Base-by-base conservation (phyloP, 2,797 vertebrate species). In the Myotis daubentonii region DNA sequence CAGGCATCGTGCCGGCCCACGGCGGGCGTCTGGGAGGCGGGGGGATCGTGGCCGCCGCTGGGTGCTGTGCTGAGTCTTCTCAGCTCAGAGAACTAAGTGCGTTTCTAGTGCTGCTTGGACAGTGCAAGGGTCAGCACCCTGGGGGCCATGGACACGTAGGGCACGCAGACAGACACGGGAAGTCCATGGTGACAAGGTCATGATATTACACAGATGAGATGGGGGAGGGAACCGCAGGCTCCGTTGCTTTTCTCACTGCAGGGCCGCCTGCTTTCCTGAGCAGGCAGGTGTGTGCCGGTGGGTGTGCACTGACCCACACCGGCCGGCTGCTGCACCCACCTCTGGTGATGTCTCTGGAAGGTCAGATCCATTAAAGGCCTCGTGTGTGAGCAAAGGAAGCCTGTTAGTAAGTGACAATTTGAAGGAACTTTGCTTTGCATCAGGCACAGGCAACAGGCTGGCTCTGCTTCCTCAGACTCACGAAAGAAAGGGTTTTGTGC, bases 131-230 rank as follows among this genome's bases (percentile, higher is more conserved):
- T 93, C 91, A 71, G 94, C 97, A 36, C 84, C 72, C 28, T 74
- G n/a, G 87, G 78, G 93, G 75, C 78, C 76, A 0, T 0, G 87
- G 96, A 75, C 79, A 3, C 13, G 79, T 91, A 87, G 57, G 85
- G 92, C 79, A 33, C 38, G 57, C 62, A 70, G 51, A 51, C 36
- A 84, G 41, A 8, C 3, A 20, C 47, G 33, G 89, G 93, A 96
- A 91, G 95, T 72, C 94, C 94, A 44, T 83, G n/a, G 83, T 87
- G 97, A 96, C 92, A 94, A 82, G 96, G 96, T 91, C 83, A 33
- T 83, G 33, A 30, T 47, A 15, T 78, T 87, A 23, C 57, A 25
- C 92, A 71, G 85, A 44, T 0, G 41, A 92, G 96, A 75, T 68
- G 95, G 96, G 95, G 91, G 68, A 76, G 91, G 82, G 79, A 38